These are phyloP conservation scores for Venturia canescens DNA, from an alignment of 1,140 invertebrate genomes.

Conservation along the genomic window DNA sequence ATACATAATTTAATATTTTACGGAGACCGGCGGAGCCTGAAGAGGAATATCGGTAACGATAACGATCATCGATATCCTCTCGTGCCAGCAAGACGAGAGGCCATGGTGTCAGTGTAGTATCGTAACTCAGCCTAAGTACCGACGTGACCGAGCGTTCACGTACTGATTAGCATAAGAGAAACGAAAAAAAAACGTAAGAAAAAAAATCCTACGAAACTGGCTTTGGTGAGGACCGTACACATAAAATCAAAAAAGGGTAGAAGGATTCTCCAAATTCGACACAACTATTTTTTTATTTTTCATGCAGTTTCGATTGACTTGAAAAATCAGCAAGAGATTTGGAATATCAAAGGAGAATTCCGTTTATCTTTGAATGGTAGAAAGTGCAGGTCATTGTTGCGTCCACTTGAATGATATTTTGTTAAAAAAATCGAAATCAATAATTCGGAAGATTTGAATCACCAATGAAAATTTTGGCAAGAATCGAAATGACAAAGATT, in stretches of 20 bases:
- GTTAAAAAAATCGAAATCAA: no score
- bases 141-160: slow-evolving; percentile 27
- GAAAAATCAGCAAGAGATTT: no score
- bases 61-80: slow-evolving; percentile 34
- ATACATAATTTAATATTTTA: slow-evolving; percentile 35
- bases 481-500: no score
- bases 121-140: slow-evolving; percentile 31
- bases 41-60: slow-evolving; percentile 15
- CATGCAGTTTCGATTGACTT: not conserved
- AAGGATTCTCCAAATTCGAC: slow-evolving; percentile 10
- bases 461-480: no score
- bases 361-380: no score
- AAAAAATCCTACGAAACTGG: not conserved
- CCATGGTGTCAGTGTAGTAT: slow-evolving; percentile 22
- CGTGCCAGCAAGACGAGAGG: slow-evolving; percentile 15
- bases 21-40: not conserved
- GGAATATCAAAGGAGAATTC: no score
- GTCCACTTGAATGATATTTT: no score
- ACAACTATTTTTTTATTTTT: not conserved
- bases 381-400: no score
- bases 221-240: not conserved
- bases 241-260: not conserved
- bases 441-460: no score
- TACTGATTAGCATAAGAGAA: slow-evolving; percentile 31
- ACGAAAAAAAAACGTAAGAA: not conserved